Evolutionary conservation across 2,888 invertebrate genomes (phyloP).

Genomic region (Nezara viridula): DNA sequence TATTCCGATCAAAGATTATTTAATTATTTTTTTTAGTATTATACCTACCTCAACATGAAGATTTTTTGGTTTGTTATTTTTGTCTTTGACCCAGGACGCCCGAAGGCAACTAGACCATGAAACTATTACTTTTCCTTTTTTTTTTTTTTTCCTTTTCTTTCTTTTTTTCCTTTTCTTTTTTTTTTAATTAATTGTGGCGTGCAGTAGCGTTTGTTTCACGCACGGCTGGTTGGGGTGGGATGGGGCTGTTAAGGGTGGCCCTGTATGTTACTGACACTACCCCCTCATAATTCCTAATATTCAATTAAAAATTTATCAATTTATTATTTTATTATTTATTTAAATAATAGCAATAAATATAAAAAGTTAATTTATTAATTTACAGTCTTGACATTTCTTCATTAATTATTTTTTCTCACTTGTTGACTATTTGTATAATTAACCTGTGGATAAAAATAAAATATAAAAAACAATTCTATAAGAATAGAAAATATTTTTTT

Average conservation of each 20-base stretch:
- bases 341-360: not conserved
- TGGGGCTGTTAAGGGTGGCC: not conserved
- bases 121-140: not conserved
- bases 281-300: not conserved
- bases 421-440: too few species aligned
- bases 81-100: not conserved
- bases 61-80: too few species aligned
- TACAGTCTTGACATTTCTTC: too few species aligned
- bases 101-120: not conserved
- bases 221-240: not conserved
- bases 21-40: too few species aligned
- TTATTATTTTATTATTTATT: not conserved
- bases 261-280: conserved; percentile 10
- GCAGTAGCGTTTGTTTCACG: conserved; percentile 19
- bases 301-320: conserved; percentile 22
- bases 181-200: conserved; percentile 41
- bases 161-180: not conserved
- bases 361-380: too few species aligned
- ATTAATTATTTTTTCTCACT: too few species aligned
- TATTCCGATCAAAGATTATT: too few species aligned
- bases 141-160: not conserved
- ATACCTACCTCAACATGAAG: too few species aligned
- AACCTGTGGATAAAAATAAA: too few species aligned
- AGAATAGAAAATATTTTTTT: too few species aligned
- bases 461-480: too few species aligned